Evolutionary conservation across 2,113 vertebrate genomes (phyloP), one percentile per base, ranked within the genome.

Genomic region (Nyctibius bracteatus): DNA sequence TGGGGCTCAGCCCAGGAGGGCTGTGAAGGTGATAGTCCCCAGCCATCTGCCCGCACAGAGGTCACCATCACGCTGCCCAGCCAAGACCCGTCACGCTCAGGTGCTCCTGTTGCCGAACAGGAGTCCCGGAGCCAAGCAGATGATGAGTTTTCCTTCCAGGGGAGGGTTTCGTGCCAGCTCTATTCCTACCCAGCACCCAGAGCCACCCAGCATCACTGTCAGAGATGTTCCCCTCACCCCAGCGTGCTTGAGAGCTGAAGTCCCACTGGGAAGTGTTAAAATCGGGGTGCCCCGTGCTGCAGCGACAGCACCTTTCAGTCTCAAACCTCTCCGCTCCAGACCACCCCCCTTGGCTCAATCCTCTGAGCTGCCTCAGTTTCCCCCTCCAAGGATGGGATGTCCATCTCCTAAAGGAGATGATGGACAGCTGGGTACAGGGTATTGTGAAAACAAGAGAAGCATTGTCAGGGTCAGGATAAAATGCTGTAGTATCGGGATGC

Each of bases 11-110:
- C 47, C 25, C 3, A 0, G 8, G 66, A 52, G n/a, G 72, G 31
- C 75, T 67, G 44, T 7, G 3, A 62, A 47, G 52, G 28, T 8
- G 3, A 5, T 31, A 4, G 2, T 14, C 49, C 49, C 47, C 4
- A 0, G 25, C n/a, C 0, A 3, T 33, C 86, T 82, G 86, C 43
- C 58, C 8, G 0, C 1, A 4, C 2, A 0, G 5, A 30, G 81
- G 63, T 78, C 86, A 83, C 55, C 5, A 0, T 35, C 93, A 91
- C 83, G 80, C 82, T 90, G 74, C 61, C 81, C 14, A 2, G 59
- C 39, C 7, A 0, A 21, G 66, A 35, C 39, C 35, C 2, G 1
- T 58, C 3, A 0, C 1, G 0, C 70, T 30, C 86, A 43, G 78
- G 78, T 55, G 61, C 65, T 94, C 41, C 84, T 52, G 44, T 47